Base-by-base conservation (phyloP, 2,888 invertebrate species). In the Dolichomitus sp. region DNA sequence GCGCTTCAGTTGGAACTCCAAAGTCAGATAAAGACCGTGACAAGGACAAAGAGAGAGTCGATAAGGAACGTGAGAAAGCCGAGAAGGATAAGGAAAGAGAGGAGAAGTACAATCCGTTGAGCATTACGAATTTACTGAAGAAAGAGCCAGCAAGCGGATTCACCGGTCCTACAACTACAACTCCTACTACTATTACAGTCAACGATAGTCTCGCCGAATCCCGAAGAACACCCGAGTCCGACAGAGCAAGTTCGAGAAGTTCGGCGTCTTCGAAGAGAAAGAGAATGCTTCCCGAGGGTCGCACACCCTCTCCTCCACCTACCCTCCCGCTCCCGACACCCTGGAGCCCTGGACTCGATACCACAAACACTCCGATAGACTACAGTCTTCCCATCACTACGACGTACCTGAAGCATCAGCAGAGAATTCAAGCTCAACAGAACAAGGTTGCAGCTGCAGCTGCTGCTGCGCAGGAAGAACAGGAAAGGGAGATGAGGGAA, bases 301-400 rank as follows among this genome's bases (percentile, higher is more conserved):
- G 93, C n/a, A 92, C 92, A 12, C 92, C 93, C 3, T 93, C 92
- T 30, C 93, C 93, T 11, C 91, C 90, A 42, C 92, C 90, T 12
- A 85, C 87, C 6, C 86, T 88, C 30, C 93, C 93, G 23, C 83
- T 93, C 50, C 86, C 92, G 74, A 89, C 91, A 84, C 92, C 93
- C 19, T 93, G 93, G 93, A 92, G 92, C 70, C 93, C 93, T 17
- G 89, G 92, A 33, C 81, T 91, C 61, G 92, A 92, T 79, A 89
- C 92, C 23, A 92, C 92, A 84, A 91, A 90, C 83, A 91, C 93
- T 73, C 93, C 93, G 66, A 96, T 97, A 86, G 97, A 97, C 94
- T 97, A 97, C 94, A 97, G 97, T 90, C 96, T 98, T 90, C 98
- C 98, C 63, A 98, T 98, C 88, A 98, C 98, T 65, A 98, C 98